phyloP scores from a whole-genome alignment of 2,888 invertebrate genomes.

The Lissocephala sabroskyi region DNA sequence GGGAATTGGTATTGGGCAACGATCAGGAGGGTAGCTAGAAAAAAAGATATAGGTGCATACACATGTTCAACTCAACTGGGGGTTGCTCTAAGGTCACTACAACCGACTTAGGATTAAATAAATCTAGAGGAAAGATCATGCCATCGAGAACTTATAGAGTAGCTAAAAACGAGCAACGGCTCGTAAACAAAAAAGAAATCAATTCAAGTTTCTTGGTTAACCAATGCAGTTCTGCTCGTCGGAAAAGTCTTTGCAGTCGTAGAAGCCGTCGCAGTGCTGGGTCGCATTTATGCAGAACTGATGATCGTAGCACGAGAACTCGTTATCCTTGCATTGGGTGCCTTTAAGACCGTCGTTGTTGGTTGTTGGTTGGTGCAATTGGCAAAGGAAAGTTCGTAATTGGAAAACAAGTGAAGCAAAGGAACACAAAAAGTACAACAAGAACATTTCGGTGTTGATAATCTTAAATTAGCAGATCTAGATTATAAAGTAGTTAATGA shows the following conservation, averaged over 20 bases:
- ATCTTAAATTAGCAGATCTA: too few species aligned
- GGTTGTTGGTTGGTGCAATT: slow-evolving; percentile 25
- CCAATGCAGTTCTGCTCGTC: slow-evolving; percentile 90
- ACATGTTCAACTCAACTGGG: slow-evolving; percentile 24
- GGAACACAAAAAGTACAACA: too few species aligned
- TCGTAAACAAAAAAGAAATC: background rate
- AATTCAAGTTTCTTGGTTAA: slow-evolving; percentile 60
- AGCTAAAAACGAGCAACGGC: background rate
- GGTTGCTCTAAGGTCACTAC: slow-evolving; percentile 2
- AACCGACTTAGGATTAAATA: background rate
- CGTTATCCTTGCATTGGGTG: slow-evolving; percentile 75
- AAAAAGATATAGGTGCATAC: slow-evolving; percentile 32
- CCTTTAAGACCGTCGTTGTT: too few species aligned
- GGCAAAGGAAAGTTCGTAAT: slow-evolving; percentile 18
- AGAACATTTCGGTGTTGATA: too few species aligned
- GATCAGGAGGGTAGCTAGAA: slow-evolving; percentile 1
- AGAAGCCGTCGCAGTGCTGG: slow-evolving; percentile 89
- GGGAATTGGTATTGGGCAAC: slow-evolving; percentile 7
- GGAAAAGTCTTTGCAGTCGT: slow-evolving; percentile 92
- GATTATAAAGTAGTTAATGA: too few species aligned
- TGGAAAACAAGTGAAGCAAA: slow-evolving; percentile 8
- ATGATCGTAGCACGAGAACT: slow-evolving; percentile 83
- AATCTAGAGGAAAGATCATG: slow-evolving; percentile 9
- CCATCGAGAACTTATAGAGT: slow-evolving; percentile 4
- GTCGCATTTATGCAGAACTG: slow-evolving; percentile 83